Evolutionary conservation across 1,140 invertebrate genomes (phyloP), one percentile per base, ranked within the genome.

Genomic region (Zaprionus africanus): DNA sequence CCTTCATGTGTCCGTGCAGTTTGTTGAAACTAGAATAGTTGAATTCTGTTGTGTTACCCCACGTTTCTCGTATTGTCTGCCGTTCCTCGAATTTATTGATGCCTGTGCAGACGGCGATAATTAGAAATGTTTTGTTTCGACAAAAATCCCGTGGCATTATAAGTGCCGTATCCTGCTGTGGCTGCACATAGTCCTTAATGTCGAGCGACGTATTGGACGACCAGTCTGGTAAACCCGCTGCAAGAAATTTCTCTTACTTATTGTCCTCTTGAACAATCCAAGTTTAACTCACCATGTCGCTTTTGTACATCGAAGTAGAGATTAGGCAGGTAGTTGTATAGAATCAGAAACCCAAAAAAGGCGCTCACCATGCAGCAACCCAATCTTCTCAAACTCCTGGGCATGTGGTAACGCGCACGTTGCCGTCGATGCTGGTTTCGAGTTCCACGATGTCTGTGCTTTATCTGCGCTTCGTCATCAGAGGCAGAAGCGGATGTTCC

Each of bases 61-160:
- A 98, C 1, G 97, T 97, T 79, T 96, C 95, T 78, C 97, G 93
- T 69, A 98, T 97, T 12, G 96, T 96, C 53, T 92, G 84, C 28
- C 92, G 93, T 51, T 94, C 93, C 34, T 95, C 94, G 68, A 96
- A 94, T 93, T 97, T 96, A 1, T 87, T 82, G 0, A 96, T 94
- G 9, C 95, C 94, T 0, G 97, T 97, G 84, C 95, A 96, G 1
- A 97, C 95, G 17, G 97, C 94, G 62, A 97, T 95, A 6, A 97
- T 92, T 19, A 97, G 92, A 83, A 96, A 95, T 7, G 82, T 87
- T 56, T 85, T 93, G 91, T 81, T 92, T 9, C 79, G 81, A 93
- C 96, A 97, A 49, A 95, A 93, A 58, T 94, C 88, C 49, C 90
- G 93, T 7, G 95, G 95, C 79, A 94, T 94, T 78, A 97, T 94